These are phyloP conservation scores for Hydrozoanthus gracilis DNA, from an alignment of 92 coral and sea anemone species.

Conservation along the genomic window DNA sequence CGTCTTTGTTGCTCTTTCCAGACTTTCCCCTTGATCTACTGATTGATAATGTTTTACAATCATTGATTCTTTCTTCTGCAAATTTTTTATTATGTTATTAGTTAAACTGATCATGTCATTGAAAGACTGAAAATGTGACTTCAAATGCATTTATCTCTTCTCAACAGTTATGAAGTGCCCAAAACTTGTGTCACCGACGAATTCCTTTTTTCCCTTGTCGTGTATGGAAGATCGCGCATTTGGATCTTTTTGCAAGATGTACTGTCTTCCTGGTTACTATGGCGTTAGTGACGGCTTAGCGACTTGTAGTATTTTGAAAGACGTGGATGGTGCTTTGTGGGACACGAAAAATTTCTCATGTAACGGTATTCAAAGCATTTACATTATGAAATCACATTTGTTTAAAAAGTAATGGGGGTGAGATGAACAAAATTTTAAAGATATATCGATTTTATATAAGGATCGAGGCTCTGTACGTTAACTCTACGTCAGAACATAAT, in stretches of 20 bases:
- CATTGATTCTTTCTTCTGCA: too few relatives aligned
- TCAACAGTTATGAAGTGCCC: constrained; percentile 44
- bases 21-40: too few relatives aligned
- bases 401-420: background rate
- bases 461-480: too few relatives aligned
- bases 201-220: constrained; percentile 46
- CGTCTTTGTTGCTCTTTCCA: too few relatives aligned
- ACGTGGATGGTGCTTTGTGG: constrained; percentile 39
- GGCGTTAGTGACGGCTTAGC: constrained; percentile 26
- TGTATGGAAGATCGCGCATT: constrained; percentile 36
- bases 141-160: too few relatives aligned
- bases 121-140: too few relatives aligned
- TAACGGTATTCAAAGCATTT: constrained; percentile 11
- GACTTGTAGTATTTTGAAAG: constrained; percentile 33
- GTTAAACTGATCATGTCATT: too few relatives aligned
- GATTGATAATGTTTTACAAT: too few relatives aligned
- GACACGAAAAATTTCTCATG: constrained; percentile 35
- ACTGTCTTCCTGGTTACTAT: constrained; percentile 49
- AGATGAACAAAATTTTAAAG: too few relatives aligned
- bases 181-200: constrained; percentile 33
- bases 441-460: too few relatives aligned
- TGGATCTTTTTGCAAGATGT: constrained; percentile 38
- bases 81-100: too few relatives aligned
- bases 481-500: too few relatives aligned
- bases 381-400: background rate